Evolutionary conservation across 2,113 vertebrate genomes (phyloP).

Genomic region (Hyaena hyaena): DNA sequence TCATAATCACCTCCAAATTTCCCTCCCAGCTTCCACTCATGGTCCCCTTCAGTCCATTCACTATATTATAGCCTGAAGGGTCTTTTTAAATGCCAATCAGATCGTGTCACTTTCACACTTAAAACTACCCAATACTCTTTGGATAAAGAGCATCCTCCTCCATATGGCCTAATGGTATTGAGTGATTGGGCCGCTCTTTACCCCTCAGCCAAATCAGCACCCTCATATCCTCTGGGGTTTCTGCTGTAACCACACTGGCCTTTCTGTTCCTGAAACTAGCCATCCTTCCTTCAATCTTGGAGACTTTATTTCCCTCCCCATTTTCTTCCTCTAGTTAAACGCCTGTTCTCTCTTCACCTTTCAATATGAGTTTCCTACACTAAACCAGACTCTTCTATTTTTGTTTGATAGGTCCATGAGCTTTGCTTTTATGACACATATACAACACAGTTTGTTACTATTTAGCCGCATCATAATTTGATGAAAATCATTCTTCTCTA

Average conservation of each 20-base stretch:
- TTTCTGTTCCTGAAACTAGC: neutral
- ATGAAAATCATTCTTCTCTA: neutral
- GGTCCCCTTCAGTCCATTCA: neutral
- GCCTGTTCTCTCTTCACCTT: neutral
- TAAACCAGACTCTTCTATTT: neutral
- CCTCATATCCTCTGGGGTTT: neutral
- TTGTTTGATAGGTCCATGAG: neutral
- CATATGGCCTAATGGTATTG: neutral
- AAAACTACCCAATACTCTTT: neutral
- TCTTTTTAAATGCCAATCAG: neutral
- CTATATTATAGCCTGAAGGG: neutral
- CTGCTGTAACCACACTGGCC: neutral
- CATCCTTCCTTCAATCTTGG: neutral
- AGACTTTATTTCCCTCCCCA: neutral
- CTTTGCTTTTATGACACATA: neutral
- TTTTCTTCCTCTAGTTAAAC: neutral
- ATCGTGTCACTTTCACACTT: neutral
- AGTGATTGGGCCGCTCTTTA: neutral
- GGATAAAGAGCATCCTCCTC: neutral
- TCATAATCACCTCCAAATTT: neutral
- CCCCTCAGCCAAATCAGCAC: neutral
- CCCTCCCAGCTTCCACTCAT: neutral
- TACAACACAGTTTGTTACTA: neutral
- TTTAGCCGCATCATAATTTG: neutral
- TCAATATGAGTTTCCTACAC: neutral